Conservation (phyloP, 1,140 invertebrate species). For the Centruroides vittatus region DNA sequence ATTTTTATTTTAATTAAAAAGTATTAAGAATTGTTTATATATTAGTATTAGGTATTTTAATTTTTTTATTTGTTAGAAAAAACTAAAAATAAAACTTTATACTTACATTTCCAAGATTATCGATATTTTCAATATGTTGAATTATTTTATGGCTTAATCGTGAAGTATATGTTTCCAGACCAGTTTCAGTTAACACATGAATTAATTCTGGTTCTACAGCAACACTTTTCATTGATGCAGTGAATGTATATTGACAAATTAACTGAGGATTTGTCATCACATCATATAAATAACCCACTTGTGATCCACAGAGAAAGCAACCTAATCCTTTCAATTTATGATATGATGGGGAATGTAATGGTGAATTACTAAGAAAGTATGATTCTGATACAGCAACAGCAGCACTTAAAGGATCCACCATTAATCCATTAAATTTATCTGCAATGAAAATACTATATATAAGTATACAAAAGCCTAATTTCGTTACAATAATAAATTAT, state of each 20-base stretch:
- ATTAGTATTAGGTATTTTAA: no score
- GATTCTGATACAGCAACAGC: constrained; percentile 2
- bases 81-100: constrained; percentile 6
- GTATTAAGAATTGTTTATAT: no score
- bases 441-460: background rate
- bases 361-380: background rate
- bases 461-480: no score
- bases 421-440: constrained; percentile 1
- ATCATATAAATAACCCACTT: constrained; percentile 44
- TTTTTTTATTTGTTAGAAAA: no score
- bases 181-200: constrained; percentile 57
- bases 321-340: constrained; percentile 3
- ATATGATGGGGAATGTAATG: background rate
- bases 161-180: constrained; percentile 61
- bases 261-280: constrained; percentile 25
- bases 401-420: constrained; percentile 11
- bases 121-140: constrained; percentile 13
- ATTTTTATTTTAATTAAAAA: no score
- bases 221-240: constrained; percentile 47
- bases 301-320: constrained; percentile 33
- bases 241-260: constrained; percentile 45
- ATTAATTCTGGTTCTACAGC: constrained; percentile 50
- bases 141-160: constrained; percentile 38
- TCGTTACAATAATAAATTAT: no score
- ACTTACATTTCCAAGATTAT: constrained; percentile 19